Percentiles rank a stretch among this genome's conserved stretches.
Conservation (phyloP, 2,113 vertebrate species). For the Notothenia rossii region DNA sequence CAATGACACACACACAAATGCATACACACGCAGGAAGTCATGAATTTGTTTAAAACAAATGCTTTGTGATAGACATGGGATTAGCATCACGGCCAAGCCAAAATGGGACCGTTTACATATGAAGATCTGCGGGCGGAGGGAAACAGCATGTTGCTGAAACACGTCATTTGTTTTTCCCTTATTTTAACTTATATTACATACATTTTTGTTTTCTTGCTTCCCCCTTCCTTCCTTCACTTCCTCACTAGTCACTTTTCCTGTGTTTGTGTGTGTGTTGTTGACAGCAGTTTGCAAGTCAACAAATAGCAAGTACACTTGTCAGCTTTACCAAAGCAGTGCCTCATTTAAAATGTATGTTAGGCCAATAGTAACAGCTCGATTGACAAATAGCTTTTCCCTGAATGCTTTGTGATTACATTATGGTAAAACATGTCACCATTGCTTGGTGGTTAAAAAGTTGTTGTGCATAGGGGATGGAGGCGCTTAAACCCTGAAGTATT, state of each 20-base stretch:
- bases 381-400: slow-evolving; percentile 11
- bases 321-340: neutral
- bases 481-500: too few relatives aligned
- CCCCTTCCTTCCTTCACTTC: too few relatives aligned
- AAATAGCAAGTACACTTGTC: slow-evolving; percentile 34
- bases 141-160: slow-evolving; percentile 39
- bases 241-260: neutral
- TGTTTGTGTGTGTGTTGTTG: neutral
- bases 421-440: neutral
- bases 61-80: slow-evolving; percentile 35
- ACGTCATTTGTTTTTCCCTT: neutral
- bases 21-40: neutral
- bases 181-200: too few relatives aligned
- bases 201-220: too few relatives aligned
- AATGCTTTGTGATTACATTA: neutral
- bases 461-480: neutral
- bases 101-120: slow-evolving; percentile 34
- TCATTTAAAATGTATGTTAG: slow-evolving; percentile 18
- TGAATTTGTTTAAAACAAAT: slow-evolving; percentile 30
- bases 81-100: slow-evolving; percentile 19
- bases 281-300: slow-evolving; percentile 23
- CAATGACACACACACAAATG: neutral
- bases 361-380: neutral
- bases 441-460: neutral
- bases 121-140: neutral